Evolutionary conservation across 2,113 vertebrate genomes (phyloP).

Genomic region (Gnathonemus echidnorhynchus): DNA sequence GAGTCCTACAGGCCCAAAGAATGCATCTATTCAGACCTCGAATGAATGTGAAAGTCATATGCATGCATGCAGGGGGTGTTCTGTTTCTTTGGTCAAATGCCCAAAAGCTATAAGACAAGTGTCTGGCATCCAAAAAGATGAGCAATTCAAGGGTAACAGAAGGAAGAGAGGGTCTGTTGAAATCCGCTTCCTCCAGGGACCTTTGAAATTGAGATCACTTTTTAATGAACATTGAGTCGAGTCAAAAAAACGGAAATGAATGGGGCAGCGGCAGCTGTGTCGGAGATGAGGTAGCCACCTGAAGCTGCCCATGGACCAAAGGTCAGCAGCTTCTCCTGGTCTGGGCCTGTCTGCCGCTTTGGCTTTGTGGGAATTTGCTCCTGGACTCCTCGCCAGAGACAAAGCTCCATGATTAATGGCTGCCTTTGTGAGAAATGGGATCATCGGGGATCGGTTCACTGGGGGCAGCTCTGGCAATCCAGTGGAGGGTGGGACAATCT

Average conservation of each 20-base stretch:
- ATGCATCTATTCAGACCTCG: background rate
- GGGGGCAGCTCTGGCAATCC: background rate
- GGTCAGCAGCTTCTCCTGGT: background rate
- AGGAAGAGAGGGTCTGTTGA: conserved; percentile 48
- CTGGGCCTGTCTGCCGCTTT: background rate
- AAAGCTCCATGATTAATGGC: background rate
- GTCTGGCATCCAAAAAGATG: conserved; percentile 44
- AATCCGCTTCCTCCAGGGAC: conserved; percentile 51
- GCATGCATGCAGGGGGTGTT: background rate
- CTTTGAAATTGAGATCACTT: conserved; percentile 46
- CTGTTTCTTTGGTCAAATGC: conserved; percentile 38
- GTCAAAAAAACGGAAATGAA: conserved; percentile 20
- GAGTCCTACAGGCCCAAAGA: background rate
- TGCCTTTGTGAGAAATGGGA: background rate
- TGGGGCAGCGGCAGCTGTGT: conserved; percentile 25
- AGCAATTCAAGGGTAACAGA: conserved; percentile 50
- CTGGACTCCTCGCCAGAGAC: background rate
- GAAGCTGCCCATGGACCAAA: background rate
- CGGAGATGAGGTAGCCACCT: background rate
- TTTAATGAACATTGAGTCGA: conserved; percentile 27
- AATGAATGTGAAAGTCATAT: background rate
- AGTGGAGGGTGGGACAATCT: no score
- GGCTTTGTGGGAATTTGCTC: background rate
- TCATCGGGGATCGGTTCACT: background rate
- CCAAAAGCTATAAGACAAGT: conserved; percentile 52